phyloP scores from a whole-genome alignment of 1,140 invertebrate species.

The Caerostris extrusa region DNA sequence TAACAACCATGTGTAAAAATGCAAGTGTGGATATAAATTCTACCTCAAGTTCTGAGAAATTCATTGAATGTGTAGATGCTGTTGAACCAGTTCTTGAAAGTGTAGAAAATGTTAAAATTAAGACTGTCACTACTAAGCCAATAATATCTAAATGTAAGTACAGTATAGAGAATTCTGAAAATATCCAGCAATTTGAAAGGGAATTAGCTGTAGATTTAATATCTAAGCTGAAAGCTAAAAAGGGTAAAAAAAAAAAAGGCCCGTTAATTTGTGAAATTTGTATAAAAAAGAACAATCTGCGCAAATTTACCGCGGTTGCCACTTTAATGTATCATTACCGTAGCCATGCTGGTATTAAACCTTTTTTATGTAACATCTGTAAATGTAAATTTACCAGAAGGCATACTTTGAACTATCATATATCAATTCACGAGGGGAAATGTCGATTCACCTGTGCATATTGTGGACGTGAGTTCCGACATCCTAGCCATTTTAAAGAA shows the following conservation, averaged over 20 bases:
- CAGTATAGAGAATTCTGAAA: no score
- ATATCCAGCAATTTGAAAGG: not conserved
- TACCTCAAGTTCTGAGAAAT: no score
- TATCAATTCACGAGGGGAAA: constrained; percentile 87
- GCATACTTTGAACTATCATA: constrained; percentile 87
- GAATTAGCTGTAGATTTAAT: not conserved
- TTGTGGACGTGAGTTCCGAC: constrained; percentile 86
- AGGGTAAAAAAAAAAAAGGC: not conserved
- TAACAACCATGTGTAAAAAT: no score
- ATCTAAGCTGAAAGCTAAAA: not conserved
- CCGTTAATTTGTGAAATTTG: not conserved
- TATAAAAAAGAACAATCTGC: not conserved
- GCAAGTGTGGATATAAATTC: no score
- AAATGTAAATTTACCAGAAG: constrained; percentile 86
- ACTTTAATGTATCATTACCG: constrained; percentile 29
- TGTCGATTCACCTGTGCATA: constrained; percentile 86
- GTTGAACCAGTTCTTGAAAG: no score
- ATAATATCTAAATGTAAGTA: no score
- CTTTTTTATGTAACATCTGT: constrained; percentile 86
- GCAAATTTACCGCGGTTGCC: not conserved
- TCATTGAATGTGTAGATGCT: no score
- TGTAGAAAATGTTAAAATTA: no score
- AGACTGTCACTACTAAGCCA: no score
- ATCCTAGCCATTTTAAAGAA: constrained; percentile 87
- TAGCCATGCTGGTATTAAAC: constrained; percentile 84